Conservation (phyloP, 2,888 invertebrate genomes). For the Shargacucullia verbasci region DNA sequence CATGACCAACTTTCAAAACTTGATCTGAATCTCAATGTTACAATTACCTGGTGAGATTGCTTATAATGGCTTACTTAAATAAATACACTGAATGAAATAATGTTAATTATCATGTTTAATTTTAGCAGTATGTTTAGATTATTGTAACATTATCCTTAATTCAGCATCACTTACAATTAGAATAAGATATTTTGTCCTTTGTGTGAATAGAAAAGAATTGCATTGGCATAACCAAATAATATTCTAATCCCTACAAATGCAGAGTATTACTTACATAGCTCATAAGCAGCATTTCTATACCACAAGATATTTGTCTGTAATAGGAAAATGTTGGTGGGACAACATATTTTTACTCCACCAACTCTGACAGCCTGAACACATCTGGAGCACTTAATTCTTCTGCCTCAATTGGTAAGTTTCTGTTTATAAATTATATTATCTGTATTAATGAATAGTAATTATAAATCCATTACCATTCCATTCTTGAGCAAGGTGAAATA, state of each 20-base stretch:
- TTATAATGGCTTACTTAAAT: neutral
- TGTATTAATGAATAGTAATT: too few relatives aligned
- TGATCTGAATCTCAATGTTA: conserved; percentile 16
- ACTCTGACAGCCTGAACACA: conserved; percentile 84
- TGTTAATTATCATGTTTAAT: neutral
- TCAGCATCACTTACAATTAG: too few relatives aligned
- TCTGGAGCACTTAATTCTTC: conserved; percentile 79
- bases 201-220: too few relatives aligned
- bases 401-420: conserved; percentile 73
- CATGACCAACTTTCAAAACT: conserved; percentile 35
- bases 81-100: neutral
- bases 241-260: too few relatives aligned
- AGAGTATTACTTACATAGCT: too few relatives aligned
- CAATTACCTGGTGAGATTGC: neutral
- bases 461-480: too few relatives aligned
- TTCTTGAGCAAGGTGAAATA: too few relatives aligned
- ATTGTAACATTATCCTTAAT: too few relatives aligned
- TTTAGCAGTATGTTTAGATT: neutral
- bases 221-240: too few relatives aligned
- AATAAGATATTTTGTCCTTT: too few relatives aligned
- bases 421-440: too few relatives aligned
- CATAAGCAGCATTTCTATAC: neutral
- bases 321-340: conserved; percentile 98
- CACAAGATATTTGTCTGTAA: conserved; percentile 18
- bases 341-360: conserved; percentile 96